Evolutionary conservation across 2,888 invertebrate genomes (phyloP).

Genomic region (Rutpela maculata): DNA sequence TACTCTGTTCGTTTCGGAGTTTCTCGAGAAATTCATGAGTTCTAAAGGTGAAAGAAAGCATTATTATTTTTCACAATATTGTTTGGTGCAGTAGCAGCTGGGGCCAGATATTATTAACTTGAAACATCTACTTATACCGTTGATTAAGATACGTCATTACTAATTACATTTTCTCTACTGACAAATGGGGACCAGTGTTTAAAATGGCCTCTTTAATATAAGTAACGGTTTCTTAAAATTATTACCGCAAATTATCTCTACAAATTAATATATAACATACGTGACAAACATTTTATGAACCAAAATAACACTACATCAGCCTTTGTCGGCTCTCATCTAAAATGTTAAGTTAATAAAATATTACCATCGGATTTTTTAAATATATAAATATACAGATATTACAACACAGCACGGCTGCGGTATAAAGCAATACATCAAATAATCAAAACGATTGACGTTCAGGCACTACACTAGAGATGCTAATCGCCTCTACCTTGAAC

Average conservation of each 20-base stretch:
- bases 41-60: too few species aligned
- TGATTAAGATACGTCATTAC: conserved; percentile 3
- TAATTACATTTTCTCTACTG: neutral
- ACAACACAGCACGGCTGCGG: conserved; percentile 52
- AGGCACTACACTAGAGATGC: conserved; percentile 62
- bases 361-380: conserved; percentile 38
- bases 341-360: conserved; percentile 33
- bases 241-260: conserved; percentile 29
- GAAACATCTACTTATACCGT: neutral
- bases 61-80: too few species aligned
- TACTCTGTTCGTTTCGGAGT: too few species aligned
- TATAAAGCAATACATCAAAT: conserved; percentile 62
- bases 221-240: conserved; percentile 4
- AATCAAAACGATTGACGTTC: conserved; percentile 63
- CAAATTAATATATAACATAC: conserved; percentile 32
- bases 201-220: neutral
- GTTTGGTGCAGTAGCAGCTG: too few species aligned
- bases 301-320: conserved; percentile 30
- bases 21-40: too few species aligned
- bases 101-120: too few species aligned
- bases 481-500: conserved; percentile 55
- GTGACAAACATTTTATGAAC: conserved; percentile 25
- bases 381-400: conserved; percentile 50
- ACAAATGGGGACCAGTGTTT: neutral
- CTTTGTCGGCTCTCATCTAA: conserved; percentile 35